Percentiles rank a stretch among this genome's conserved stretches.
Evolutionary conservation across 2,797 vertebrate genomes (phyloP).

Genomic region (Ficedula albicollis): DNA sequence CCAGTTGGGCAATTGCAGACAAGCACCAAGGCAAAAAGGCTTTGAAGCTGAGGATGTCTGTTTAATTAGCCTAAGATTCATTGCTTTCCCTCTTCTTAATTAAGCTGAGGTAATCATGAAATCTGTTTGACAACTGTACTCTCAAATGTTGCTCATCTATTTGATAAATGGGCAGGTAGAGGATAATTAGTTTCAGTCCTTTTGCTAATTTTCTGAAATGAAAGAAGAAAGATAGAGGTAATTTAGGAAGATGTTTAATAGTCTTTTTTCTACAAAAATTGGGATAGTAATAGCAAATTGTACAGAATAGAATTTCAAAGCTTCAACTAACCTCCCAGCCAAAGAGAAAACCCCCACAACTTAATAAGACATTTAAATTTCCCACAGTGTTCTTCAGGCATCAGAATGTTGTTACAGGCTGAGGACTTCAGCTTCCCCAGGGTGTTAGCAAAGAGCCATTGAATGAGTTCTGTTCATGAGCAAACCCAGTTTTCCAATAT

Average conservation of each 20-base stretch:
- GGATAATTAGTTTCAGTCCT: conserved; percentile 68
- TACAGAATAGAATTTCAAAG: not conserved
- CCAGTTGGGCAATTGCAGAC: not conserved
- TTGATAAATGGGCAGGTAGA: conserved; percentile 72
- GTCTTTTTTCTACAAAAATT: not conserved
- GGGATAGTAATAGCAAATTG: not conserved
- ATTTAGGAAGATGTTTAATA: conserved; percentile 6
- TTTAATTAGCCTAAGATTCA: conserved; percentile 62
- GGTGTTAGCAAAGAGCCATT: not conserved
- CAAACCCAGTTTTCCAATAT: not conserved
- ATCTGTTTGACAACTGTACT: conserved; percentile 53
- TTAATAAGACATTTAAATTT: not conserved
- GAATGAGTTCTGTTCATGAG: not conserved
- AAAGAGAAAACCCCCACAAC: not conserved
- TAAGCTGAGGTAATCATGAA: conserved; percentile 60
- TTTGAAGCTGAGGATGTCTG: conserved; percentile 24
- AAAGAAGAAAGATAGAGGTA: conserved; percentile 1
- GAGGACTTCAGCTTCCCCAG: not conserved
- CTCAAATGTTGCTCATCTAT: conserved; percentile 50
- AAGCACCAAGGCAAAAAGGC: not conserved
- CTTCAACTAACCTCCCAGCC: not conserved
- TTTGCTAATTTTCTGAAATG: conserved; percentile 52
- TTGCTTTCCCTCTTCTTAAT: conserved; percentile 49
- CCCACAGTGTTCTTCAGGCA: not conserved
- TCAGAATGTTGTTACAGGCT: not conserved